Conservation (phyloP, 2,113 vertebrate genomes). For the Henicopernis longicauda region DNA sequence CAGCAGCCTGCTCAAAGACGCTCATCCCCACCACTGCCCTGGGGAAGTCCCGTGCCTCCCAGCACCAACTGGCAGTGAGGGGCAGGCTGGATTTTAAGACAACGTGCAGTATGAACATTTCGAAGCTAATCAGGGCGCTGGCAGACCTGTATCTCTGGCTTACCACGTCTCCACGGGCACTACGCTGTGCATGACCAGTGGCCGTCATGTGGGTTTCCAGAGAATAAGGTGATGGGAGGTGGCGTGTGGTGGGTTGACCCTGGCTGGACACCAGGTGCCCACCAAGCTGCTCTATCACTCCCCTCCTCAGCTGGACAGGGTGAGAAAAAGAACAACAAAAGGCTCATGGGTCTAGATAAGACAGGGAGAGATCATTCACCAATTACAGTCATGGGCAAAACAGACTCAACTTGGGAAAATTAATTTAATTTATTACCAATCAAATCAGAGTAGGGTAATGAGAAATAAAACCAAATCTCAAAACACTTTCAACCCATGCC, state of each 20-base stretch:
- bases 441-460: no score
- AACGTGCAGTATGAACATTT: rapidly evolving
- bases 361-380: neutral
- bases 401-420: neutral
- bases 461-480: no score
- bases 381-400: neutral
- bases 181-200: rapidly evolving
- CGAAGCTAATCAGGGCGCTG: rapidly evolving
- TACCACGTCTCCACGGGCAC: rapidly evolving
- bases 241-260: no score
- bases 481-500: neutral
- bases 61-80: neutral
- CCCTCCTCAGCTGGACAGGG: neutral
- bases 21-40: rapidly evolving
- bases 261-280: neutral
- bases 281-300: neutral
- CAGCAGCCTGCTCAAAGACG: neutral
- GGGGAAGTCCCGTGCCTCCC: neutral
- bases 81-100: neutral
- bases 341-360: neutral
- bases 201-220: neutral
- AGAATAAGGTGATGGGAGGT: neutral
- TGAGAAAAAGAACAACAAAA: neutral
- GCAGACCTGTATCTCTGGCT: rapidly evolving
- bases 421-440: no score